Base-by-base conservation (phyloP, 2,797 vertebrate species). In the Tokudaia muenninki region DNA sequence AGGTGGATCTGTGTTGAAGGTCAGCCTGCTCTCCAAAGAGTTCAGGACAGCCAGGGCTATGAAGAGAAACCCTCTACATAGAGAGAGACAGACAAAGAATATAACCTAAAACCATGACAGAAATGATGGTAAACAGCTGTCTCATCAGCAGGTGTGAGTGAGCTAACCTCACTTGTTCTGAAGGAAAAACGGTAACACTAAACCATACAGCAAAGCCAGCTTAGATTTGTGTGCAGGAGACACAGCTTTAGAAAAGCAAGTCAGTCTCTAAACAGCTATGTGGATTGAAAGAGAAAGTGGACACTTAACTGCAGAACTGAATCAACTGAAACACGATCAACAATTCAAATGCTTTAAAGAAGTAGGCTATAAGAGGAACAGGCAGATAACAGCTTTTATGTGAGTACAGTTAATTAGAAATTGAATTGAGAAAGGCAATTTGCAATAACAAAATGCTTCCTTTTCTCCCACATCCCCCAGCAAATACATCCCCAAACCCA, bases 241-340 rank as follows among this genome's bases (percentile, higher is more conserved):
- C 22, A 47, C 11, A 47, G 63, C 84, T 90, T 61, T 59, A 77
- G 19, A 63, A 91, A 70, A 55, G 29, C 57, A 70, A 94, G 79
- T 86, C 19, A 47, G 57, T 80, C 63, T 65, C 65, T 59, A 77
- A 74, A 59, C 2, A 70, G 55, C 2, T 72, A 31, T 50, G 26
- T 88, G 87, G 74, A 59, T 61, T 75, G 65, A 77, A 79, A 44
- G 65, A 63, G 88, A 86, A 87, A 41, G n/a, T 59, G 29, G 91
- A 74, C 29, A n/a, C 57, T 8, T 17, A 87, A 77, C 50, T 81
- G 10, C 5, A 81, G 50, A 91, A 65, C n/a, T 26, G n/a, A 86
- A 37, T 72, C 13, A 55, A n/a, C n/a, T 79, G 61, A 77, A 74
- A 77, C 65, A 29, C 83, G 75, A 4, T 13, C 93, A 24, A 84